Base-by-base conservation (phyloP, 2,888 invertebrate genomes). In the Meloe dianella region DNA sequence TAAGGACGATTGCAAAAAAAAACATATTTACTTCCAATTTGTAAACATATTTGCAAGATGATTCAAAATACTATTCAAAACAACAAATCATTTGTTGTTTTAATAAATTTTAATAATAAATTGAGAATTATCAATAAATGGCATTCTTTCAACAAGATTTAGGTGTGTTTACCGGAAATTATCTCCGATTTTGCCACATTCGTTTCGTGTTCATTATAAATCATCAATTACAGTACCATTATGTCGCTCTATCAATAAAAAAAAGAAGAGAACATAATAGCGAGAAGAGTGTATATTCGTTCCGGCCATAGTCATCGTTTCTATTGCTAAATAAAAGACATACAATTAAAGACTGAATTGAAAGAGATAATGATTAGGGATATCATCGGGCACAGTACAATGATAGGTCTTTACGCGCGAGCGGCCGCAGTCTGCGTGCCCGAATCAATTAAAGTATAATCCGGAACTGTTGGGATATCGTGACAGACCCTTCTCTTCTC, bases 381-480 rank as follows among this genome's bases (percentile, higher is more conserved):
- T 82, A 82, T n/a, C n/a, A n/a, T 81, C 80, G 77, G 74, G 78
- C 80, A 47, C 20, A 47, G 47, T 79, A 83, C 82, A 83, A 82
- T 83, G 80, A 82, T 80, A 73, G 81, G 78, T 77, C 78, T 82
- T 84, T 77, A 81, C 84, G 83, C 81, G 80, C 81, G 82, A 82
- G 77, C 78, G 76, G 78, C 77, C 80, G 76, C 82, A 80, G 82
- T 80, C 77, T 83, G 83, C 83, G 83, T 83, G 83, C 83, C 81
- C 82, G 84, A 86, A 87, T 87, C 87, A 86, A 87, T 87, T 87
- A 86, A 86, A 86, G 85, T 86, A 86, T 86, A 86, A 86, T 86
- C 86, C 86, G 86, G 86, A 86, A 86, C 86, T 84, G 83, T 77
- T 77, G 78, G 47, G 81, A 79, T 77, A 74, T 78, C 76, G 73